A percentile compares a stretch with the other conserved stretches of the same genome.
These are phyloP conservation scores for Hyperopisus bebe DNA, from an alignment of 2,113 vertebrate genomes.

Conservation along the genomic window DNA sequence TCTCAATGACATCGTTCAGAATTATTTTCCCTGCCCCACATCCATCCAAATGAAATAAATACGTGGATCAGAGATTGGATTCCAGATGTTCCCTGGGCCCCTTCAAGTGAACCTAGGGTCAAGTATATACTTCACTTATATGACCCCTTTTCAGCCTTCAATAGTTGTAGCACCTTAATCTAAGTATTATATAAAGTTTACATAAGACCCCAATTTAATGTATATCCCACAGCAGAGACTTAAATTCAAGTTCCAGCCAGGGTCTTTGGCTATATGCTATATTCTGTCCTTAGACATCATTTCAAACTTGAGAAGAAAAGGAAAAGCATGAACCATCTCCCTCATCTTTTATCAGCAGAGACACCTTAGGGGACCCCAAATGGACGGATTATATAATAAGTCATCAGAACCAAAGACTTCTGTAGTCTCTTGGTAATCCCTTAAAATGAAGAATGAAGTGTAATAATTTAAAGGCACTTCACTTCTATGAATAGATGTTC, in stretches of 20 bases:
- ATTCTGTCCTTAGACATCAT: neutral
- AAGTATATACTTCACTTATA: neutral
- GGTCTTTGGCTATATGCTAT: neutral
- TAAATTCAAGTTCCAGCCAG: neutral
- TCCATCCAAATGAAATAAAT: constrained; percentile 22
- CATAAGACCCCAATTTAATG: neutral
- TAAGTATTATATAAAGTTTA: neutral
- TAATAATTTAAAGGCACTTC: neutral
- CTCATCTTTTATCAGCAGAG: neutral
- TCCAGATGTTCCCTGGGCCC: neutral
- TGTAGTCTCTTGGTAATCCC: neutral
- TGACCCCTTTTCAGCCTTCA: neutral
- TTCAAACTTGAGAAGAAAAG: neutral
- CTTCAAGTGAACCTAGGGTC: constrained; percentile 2
- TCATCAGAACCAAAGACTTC: neutral
- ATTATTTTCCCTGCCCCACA: constrained; percentile 16
- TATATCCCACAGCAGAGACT: neutral
- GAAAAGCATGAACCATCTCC: neutral
- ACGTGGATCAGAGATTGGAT: constrained; percentile 17
- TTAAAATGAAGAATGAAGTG: neutral
- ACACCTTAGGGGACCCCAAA: neutral
- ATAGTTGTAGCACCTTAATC: neutral
- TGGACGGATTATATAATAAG: neutral
- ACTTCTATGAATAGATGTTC: constrained; percentile 4
- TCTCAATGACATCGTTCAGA: constrained; percentile 14